Evolutionary conservation across 2,888 invertebrate species (phyloP), one percentile per base, ranked within the genome.

Genomic region (Lepeophtheirus nordmannii): DNA sequence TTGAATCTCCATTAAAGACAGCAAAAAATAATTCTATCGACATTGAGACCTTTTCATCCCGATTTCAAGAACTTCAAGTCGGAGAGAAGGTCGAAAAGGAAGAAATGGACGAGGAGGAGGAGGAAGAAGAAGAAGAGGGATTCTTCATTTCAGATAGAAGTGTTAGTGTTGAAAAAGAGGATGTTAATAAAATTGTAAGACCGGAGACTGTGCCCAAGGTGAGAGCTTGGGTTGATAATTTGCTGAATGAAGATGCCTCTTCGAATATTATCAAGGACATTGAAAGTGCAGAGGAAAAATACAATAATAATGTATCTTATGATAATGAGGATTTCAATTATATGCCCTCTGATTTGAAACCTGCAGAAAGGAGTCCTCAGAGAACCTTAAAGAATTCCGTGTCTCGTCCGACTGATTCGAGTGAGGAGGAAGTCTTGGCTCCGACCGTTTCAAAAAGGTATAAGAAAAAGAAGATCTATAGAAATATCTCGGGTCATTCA

Each of bases 401-500:
- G 2, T 30, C 30, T 30, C 30, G 30, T 7, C 53, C 17, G 17
- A 46, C 17, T n/a, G 62, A 62, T 14, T 38, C 38, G 10, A 39
- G 39, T 11, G 63, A 63, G 23, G 63, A 63, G 3, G 63, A 63
- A 20, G 12, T 56, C 30, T 30, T 20, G 14, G 39, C 41, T 23
- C n/a, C 39, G n/a, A 39, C 62, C 17, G 62, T 58, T 11, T 39
- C 58, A 12, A 39, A n/a, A 30, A 58, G 65, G 11, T 30, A 58
- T 12, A 57, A 58, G 17, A 57, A 39, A 30, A 65, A 65, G 65
- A 62, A 62, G 20, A 62, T 8, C 7, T 58, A 65, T n/a, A n/a
- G 23, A 30, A 46, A 56, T 14, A 17, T n/a, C 38, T 20, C 30
- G 14, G 10, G 8, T 46, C n/a, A 53, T 53, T n/a, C 37, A 37